phyloP scores from a whole-genome alignment of 2,888 invertebrate species.

The Furcula furcula region DNA sequence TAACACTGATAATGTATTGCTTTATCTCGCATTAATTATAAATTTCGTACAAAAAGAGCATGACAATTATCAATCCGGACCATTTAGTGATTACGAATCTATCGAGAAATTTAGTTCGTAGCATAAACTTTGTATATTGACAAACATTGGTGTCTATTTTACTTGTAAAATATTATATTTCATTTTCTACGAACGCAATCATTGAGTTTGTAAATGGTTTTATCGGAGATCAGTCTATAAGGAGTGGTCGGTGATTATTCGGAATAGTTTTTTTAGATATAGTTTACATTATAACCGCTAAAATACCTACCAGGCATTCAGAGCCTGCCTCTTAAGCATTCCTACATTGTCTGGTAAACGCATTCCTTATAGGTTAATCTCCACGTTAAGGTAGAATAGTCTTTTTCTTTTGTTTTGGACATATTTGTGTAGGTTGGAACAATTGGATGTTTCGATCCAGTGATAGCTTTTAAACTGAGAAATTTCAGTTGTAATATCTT shows the following conservation, averaged over 20 bases:
- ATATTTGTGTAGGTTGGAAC: constrained; percentile 50
- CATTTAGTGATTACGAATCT: too few relatives aligned
- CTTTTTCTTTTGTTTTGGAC: constrained; percentile 57
- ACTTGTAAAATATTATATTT: constrained; percentile 67
- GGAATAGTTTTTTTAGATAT: constrained; percentile 26
- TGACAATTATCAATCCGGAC: too few relatives aligned
- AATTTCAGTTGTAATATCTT: constrained; percentile 7
- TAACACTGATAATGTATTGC: too few relatives aligned
- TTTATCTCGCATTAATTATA: too few relatives aligned
- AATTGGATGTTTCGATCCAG: constrained; percentile 36
- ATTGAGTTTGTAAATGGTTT: constrained; percentile 73
- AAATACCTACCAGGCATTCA: constrained; percentile 1
- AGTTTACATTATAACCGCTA: constrained; percentile 13
- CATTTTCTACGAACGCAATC: constrained; percentile 70
- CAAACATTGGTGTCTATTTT: constrained; percentile 42
- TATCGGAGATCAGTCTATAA: constrained; percentile 52
- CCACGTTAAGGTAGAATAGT: constrained; percentile 45
- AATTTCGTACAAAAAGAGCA: too few relatives aligned
- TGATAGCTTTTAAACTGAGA: constrained; percentile 39
- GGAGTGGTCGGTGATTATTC: constrained; percentile 30
- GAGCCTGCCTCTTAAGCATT: not conserved
- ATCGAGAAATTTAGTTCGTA: not conserved
- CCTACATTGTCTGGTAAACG: constrained; percentile 1
- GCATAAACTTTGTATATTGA: constrained; percentile 27
- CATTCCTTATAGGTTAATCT: constrained; percentile 50